Conservation (phyloP, 2,888 invertebrate species). For the Euspilapteryx auroguttella region DNA sequence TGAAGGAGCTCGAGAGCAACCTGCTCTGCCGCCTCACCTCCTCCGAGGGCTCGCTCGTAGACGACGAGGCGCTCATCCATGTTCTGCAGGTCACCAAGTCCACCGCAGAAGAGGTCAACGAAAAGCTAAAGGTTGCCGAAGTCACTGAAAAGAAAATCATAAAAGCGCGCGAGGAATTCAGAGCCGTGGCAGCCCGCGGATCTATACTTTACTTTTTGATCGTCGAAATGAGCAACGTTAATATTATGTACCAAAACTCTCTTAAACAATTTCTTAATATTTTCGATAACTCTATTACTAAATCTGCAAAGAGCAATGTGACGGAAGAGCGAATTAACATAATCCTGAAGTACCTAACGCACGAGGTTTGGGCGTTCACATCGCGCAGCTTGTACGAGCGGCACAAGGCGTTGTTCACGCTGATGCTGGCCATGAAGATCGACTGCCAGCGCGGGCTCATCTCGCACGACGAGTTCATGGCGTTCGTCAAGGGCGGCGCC, state of each 20-base stretch:
- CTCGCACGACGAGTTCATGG: conserved; percentile 89
- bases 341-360: conserved; percentile 86
- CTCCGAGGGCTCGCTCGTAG: conserved; percentile 91
- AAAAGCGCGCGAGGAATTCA: conserved; percentile 90
- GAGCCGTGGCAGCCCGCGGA: conserved; percentile 92
- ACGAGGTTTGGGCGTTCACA: conserved; percentile 91
- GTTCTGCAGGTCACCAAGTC: conserved; percentile 85
- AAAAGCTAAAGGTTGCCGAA: conserved; percentile 89
- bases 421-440: conserved; percentile 95
- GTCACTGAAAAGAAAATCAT: conserved; percentile 94
- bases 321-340: conserved; percentile 87
- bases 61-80: conserved; percentile 92
- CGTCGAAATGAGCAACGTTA: conserved; percentile 96
- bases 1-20: conserved; percentile 95
- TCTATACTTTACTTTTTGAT: conserved; percentile 95
- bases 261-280: conserved; percentile 91
- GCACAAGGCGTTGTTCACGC: conserved; percentile 89
- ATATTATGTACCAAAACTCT: conserved; percentile 96
- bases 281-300: conserved; percentile 92
- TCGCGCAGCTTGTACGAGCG: conserved; percentile 90
- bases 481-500: conserved; percentile 95
- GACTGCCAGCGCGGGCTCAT: conserved; percentile 82
- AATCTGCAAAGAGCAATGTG: conserved; percentile 81
- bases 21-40: conserved; percentile 89
- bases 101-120: conserved; percentile 92